A percentile compares a stretch with the other conserved stretches of the same genome.
phyloP scores from a whole-genome alignment of 2,888 invertebrate genomes.

The Ptychoptera albimana region DNA sequence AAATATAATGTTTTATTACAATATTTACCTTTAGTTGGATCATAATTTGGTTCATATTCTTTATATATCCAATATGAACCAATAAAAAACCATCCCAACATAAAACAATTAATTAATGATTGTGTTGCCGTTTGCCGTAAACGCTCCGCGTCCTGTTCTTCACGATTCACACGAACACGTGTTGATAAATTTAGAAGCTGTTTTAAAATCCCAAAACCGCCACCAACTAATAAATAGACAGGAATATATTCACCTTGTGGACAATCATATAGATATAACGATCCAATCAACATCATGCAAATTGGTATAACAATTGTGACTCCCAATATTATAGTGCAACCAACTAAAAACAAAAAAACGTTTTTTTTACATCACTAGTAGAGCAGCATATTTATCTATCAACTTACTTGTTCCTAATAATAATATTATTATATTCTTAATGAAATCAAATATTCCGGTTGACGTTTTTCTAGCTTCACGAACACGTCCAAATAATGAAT shows the following conservation, averaged over 20 bases:
- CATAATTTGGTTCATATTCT: constrained; percentile 42
- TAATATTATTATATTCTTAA: constrained; percentile 41
- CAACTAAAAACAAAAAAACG: constrained; percentile 34
- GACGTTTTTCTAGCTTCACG: constrained; percentile 42
- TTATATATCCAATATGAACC: constrained; percentile 56
- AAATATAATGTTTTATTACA: constrained; percentile 50
- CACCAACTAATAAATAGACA: constrained; percentile 48
- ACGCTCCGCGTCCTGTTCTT: constrained; percentile 37
- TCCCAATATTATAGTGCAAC: constrained; percentile 45
- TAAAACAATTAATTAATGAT: constrained; percentile 42
- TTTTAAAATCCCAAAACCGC: constrained; percentile 45
- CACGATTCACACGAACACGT: constrained; percentile 35
- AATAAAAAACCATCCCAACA: constrained; percentile 52
- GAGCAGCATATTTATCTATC: no score
- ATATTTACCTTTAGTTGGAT: constrained; percentile 33
- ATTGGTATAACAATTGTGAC: constrained; percentile 46
- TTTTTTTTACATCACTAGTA: no score
- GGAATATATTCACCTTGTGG: constrained; percentile 50
- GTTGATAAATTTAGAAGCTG: constrained; percentile 41
- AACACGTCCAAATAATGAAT: constrained; percentile 47
- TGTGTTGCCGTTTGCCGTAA: constrained; percentile 37
- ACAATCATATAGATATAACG: constrained; percentile 45
- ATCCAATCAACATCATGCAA: constrained; percentile 50
- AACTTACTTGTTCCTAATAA: constrained; percentile 45
- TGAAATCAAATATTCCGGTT: constrained; percentile 41